These are phyloP conservation scores for Choloepus hoffmanni DNA, from an alignment of 2,113 vertebrate species.

Conservation along the genomic window DNA sequence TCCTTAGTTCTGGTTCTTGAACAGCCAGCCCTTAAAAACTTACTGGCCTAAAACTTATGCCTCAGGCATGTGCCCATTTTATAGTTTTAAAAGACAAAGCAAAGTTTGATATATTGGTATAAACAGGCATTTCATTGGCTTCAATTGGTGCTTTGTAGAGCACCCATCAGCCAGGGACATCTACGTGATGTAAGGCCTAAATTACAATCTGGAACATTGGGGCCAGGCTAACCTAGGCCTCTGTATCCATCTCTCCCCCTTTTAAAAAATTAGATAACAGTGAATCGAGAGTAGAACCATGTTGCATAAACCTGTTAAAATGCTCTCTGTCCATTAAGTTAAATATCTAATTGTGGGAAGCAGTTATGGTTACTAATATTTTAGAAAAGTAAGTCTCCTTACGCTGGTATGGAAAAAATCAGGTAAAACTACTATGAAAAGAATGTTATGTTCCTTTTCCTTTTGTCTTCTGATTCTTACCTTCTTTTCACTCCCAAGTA, in stretches of 20 bases:
- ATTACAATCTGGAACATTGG: not conserved
- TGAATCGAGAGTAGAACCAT: conserved; percentile 60
- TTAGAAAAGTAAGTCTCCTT: conserved; percentile 47
- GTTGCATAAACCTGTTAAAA: conserved; percentile 61
- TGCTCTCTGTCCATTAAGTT: conserved; percentile 70
- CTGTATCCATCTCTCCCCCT: not conserved
- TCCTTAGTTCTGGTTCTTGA: conserved; percentile 63
- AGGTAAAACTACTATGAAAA: conserved; percentile 47
- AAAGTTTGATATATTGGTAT: conserved; percentile 17
- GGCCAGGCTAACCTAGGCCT: conserved; percentile 45
- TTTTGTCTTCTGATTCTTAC: not conserved
- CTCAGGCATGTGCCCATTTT: conserved; percentile 48
- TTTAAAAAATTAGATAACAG: conserved; percentile 51
- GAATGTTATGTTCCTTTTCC: not conserved
- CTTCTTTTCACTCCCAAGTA: conserved; percentile 29
- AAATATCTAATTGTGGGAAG: conserved; percentile 65
- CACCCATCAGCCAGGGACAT: conserved; percentile 31
- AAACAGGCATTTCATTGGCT: conserved; percentile 57
- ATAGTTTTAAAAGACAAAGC: conserved; percentile 12
- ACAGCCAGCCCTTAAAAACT: conserved; percentile 53
- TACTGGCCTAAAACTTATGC: conserved; percentile 47
- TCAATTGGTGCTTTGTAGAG: conserved; percentile 46
- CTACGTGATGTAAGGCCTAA: not conserved
- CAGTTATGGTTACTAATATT: conserved; percentile 11
- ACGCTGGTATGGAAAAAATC: conserved; percentile 32